Evolutionary conservation across 2,888 invertebrate species (phyloP), one percentile per base, ranked within the genome.

Genomic region (Harpalus rubripes): DNA sequence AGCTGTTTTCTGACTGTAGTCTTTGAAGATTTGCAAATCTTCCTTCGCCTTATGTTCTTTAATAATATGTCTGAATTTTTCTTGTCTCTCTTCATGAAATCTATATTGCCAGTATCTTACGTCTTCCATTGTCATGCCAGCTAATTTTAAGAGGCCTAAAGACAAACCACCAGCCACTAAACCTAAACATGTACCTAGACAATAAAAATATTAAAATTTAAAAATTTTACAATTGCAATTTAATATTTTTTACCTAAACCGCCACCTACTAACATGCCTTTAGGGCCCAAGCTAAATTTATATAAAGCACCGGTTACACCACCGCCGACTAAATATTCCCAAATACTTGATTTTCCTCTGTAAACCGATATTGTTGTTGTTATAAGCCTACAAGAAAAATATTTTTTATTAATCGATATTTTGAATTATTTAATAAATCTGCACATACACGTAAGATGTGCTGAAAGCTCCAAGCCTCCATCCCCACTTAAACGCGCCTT

Each of bases 401-500:
- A 39, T 52, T 10, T 52, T 52, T 52, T 16, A 8, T 58, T 58
- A 5, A 58, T n/a, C 1, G 15, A 15, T 3, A 22, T 5, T 58
- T 16, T 16, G 4, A 58, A 58, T 58, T 58, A 4, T 0, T 58
- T n/a, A n/a, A 3, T 16, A n/a, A 39, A 39, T 7, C 7, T 92
- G 92, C 39, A 74, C 18, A 52, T 44, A 96, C 96, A 94, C 93
- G 90, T 95, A 96, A 15, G 94, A 90, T 39, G 94, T 93, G 59
- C 94, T 93, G 88, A 97, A 97, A 0, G 94, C 88, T 6, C 93
- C 93, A 32, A 96, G 88, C 88, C 95, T 93, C 94, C 94, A 94
- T 3, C 94, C 95, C 94, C 95, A 95, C 87, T 92, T 92, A 15
- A 92, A 92, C 0, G 94, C 96, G n/a, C 96, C 96, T 91, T 92